Percentiles rank a stretch among this genome's conserved stretches.
Conservation (phyloP, 2,113 vertebrate species). For the Danio rerio region GRCz12tu NC_133185.1:3260501-3261000, state of each 20-base stretch:
- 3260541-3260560: too few species aligned
- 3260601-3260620: neutral
- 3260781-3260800: too few species aligned
- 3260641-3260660: neutral
- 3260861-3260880: constrained; percentile 78
- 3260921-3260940: constrained; percentile 30
- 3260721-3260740: neutral
- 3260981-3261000: too few species aligned
- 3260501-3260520: neutral
- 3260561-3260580: neutral
- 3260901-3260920: constrained; percentile 64
- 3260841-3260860: constrained; percentile 62
- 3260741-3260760: neutral
- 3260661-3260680: neutral
- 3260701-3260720: neutral
- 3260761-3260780: neutral
- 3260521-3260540: neutral
- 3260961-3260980: constrained; percentile 21
- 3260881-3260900: constrained; percentile 58
- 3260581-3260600: neutral
- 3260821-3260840: constrained; percentile 69
- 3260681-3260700: neutral
- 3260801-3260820: neutral
- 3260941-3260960: neutral
- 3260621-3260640: too few species aligned